Evolutionary conservation across 2,113 vertebrate species (phyloP), one percentile per base, ranked within the genome.

Genomic region (Petrocephalus zakoni): DNA sequence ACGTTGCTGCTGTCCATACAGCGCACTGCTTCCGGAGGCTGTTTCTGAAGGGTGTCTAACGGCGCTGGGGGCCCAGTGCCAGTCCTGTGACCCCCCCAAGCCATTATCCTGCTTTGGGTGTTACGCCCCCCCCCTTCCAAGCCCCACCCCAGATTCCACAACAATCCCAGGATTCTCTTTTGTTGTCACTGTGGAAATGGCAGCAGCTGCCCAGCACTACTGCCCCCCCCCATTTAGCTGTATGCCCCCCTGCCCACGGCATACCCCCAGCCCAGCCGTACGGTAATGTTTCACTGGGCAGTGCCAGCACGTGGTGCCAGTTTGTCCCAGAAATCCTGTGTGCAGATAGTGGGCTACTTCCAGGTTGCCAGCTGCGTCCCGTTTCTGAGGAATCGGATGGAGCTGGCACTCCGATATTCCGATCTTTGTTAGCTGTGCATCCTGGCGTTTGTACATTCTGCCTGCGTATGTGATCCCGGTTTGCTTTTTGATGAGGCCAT

Each of bases 31-130:
- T 17, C 25, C 25, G 5, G 25, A 75, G 68, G 68, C 29, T 37
- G 5, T 34, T 47, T 25, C 64, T 13, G 15, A n/a, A 64, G 64
- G 29, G 52, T 2, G 6, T 8, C 46, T 49, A 34, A 49, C 53
- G 17, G 87, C 19, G 49, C 2, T 5, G 49, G 49, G 5, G 87
- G 42, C 37, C 25, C 21, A 13, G 21, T 25, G 61, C 9, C 56
- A 46, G 47, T 88, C 42, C 49, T 19, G 64, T n/a, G 64, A 53
- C 22, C 55, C 52, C 53, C 34, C 93, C 93, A 61, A 93, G 85
- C 95, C 93, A 94, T 92, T 92, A 29, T 90, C 91, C 87, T 89
- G 83, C 90, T 91, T 90, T 90, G 51, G 89, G 53, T 34, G 51
- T 91, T 90, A 90, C 88, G 91, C 37, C 42, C 22, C 83, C 8